Percentiles rank a stretch among this genome's conserved stretches.
These are phyloP conservation scores for Macquaria ambigua DNA, from an alignment of 2,113 vertebrate species.

Conservation along the genomic window DNA sequence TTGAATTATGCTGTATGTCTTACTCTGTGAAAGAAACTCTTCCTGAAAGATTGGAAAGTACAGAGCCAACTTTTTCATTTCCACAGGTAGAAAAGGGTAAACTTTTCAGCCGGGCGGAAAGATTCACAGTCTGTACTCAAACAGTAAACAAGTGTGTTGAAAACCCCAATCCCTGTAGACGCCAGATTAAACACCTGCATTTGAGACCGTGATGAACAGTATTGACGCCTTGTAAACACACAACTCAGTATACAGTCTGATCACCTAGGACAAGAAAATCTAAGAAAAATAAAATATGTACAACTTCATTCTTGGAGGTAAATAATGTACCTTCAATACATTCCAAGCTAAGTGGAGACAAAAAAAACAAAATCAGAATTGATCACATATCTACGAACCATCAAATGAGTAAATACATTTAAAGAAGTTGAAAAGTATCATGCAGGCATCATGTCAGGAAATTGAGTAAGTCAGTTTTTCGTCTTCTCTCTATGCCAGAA, in stretches of 20 bases:
- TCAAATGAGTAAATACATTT: background rate
- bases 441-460: background rate
- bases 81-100: background rate
- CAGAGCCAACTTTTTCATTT: background rate
- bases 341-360: background rate
- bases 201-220: background rate
- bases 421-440: slow-evolving; percentile 1
- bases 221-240: background rate
- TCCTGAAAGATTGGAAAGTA: too few relatives aligned
- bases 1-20: background rate
- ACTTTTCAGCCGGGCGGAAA: background rate
- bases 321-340: background rate
- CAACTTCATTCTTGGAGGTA: background rate
- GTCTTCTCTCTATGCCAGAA: slow-evolving; percentile 49
- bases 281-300: slow-evolving; percentile 6
- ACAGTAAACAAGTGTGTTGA: background rate
- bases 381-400: background rate
- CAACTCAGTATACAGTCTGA: background rate
- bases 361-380: background rate
- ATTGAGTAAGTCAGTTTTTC: background rate
- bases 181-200: background rate
- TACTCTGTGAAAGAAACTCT: background rate
- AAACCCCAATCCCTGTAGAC: background rate
- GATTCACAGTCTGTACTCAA: background rate
- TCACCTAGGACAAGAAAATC: background rate